Percentiles rank a stretch among this genome's conserved stretches.
These are phyloP conservation scores for Lymantria monacha DNA, from an alignment of 2,888 invertebrate species.

Conservation along the genomic window DNA sequence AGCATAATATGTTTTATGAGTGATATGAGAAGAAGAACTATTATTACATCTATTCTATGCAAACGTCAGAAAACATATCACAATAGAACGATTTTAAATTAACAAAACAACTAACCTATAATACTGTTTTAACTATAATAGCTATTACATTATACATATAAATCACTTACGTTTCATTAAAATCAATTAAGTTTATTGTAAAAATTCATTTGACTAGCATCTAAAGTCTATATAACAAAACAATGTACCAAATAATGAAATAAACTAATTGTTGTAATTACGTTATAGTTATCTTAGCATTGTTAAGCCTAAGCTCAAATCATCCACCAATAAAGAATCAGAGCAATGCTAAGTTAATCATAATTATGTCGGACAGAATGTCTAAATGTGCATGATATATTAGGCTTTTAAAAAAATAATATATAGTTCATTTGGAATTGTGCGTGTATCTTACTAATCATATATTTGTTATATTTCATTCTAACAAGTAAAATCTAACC, in stretches of 20 bases:
- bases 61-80: constrained; percentile 57
- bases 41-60: neutral
- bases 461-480: too few relatives aligned
- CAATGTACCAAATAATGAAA: constrained; percentile 21
- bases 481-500: too few relatives aligned
- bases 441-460: too few relatives aligned
- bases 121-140: constrained; percentile 72
- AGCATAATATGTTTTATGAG: constrained; percentile 14
- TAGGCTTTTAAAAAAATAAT: too few relatives aligned
- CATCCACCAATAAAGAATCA: constrained; percentile 13
- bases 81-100: constrained; percentile 62
- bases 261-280: constrained; percentile 8
- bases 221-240: constrained; percentile 56
- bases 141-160: constrained; percentile 54
- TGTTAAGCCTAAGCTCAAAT: constrained; percentile 9
- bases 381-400: neutral
- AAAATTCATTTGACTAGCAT: constrained; percentile 78
- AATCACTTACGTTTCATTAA: constrained; percentile 57
- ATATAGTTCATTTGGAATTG: too few relatives aligned
- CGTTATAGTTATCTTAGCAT: constrained; percentile 6
- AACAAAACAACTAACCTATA: constrained; percentile 77
- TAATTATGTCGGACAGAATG: neutral
- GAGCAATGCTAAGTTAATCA: constrained; percentile 15
- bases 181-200: constrained; percentile 60
- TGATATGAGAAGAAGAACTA: constrained; percentile 8